Conservation (phyloP, 1,140 invertebrate genomes). For the Formica exsecta region DNA sequence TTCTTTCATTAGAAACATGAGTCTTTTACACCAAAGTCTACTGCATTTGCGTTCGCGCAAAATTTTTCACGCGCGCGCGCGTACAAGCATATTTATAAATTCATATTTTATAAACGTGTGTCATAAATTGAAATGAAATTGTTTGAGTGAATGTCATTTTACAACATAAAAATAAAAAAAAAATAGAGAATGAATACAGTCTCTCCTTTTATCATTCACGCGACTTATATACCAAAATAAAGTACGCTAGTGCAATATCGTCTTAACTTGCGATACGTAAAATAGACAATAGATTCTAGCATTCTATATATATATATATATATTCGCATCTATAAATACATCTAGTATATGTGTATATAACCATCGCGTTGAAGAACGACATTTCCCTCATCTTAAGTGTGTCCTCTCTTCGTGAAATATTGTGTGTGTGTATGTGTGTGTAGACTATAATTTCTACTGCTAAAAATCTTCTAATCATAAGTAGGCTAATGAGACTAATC, state of each 20-base stretch:
- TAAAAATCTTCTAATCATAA: conserved; percentile 46
- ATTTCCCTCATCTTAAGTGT: background rate
- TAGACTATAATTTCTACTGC: conserved; percentile 11
- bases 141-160: background rate
- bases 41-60: background rate
- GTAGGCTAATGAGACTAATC: conserved; percentile 64
- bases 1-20: conserved; percentile 24
- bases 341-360: conserved; percentile 13
- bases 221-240: background rate
- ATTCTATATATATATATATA: conserved; percentile 28
- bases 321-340: conserved; percentile 31
- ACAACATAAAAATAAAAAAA: background rate
- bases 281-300: conserved; percentile 61
- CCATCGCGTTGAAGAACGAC: background rate
- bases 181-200: background rate
- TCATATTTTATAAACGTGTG: conserved; percentile 31
- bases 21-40: conserved; percentile 7
- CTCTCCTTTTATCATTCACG: background rate
- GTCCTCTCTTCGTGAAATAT: conserved; percentile 26
- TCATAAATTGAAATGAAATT: conserved; percentile 27
- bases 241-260: background rate
- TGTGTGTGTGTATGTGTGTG: background rate
- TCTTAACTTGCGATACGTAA: conserved; percentile 22
- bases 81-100: conserved; percentile 42
- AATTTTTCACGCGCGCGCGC: conserved; percentile 11